Evolutionary conservation across 2,888 invertebrate species (phyloP).

Genomic region (Taenaris catops): DNA sequence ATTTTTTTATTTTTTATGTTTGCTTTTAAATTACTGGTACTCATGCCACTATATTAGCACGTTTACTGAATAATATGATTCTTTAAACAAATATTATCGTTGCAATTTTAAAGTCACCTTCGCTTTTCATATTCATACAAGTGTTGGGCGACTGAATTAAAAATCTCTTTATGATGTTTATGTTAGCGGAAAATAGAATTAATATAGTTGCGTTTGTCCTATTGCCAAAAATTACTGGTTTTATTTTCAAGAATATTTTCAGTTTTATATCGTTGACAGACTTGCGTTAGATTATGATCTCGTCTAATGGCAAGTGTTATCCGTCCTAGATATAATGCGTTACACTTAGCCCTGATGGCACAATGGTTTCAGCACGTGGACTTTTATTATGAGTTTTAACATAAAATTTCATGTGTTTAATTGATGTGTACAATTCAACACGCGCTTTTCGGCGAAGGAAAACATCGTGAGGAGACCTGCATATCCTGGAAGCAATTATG

Average conservation of each 20-base stretch:
- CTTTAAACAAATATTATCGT: slow-evolving; percentile 4
- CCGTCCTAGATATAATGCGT: too few relatives aligned
- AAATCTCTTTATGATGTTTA: slow-evolving; percentile 55
- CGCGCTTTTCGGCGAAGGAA: too few relatives aligned
- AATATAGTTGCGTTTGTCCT: slow-evolving; percentile 36
- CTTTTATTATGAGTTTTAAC: too few relatives aligned
- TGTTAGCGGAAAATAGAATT: slow-evolving; percentile 53
- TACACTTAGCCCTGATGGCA: too few relatives aligned
- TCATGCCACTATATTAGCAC: not conserved
- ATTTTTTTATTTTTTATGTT: not conserved
- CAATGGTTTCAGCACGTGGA: too few relatives aligned
- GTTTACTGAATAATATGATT: slow-evolving; percentile 2
- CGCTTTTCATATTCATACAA: slow-evolving; percentile 33
- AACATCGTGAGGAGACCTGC: too few relatives aligned
- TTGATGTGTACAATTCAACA: too few relatives aligned
- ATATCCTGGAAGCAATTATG: too few relatives aligned
- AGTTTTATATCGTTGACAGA: slow-evolving; percentile 31
- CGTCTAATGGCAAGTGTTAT: too few relatives aligned
- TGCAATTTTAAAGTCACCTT: slow-evolving; percentile 17
- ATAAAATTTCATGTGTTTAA: too few relatives aligned
- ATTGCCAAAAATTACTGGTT: slow-evolving; percentile 53
- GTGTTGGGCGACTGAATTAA: slow-evolving; percentile 42
- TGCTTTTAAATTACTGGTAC: not conserved
- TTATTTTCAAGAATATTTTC: slow-evolving; percentile 45
- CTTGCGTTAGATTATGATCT: too few relatives aligned